phyloP scores from a whole-genome alignment of 2,113 vertebrate genomes.

The Orycteropus afer region DNA sequence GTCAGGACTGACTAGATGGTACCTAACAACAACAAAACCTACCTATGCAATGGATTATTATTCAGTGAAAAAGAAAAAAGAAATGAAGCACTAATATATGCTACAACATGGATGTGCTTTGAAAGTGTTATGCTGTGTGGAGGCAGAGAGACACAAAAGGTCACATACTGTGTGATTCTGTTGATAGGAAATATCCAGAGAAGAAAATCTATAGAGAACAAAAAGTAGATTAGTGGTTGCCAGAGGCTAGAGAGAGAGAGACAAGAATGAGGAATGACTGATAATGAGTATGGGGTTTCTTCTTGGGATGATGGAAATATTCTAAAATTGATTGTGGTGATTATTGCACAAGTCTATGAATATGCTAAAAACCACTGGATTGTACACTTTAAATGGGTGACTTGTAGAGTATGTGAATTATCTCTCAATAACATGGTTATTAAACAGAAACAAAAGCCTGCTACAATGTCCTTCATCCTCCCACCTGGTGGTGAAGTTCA shows the following conservation, averaged over 20 bases:
- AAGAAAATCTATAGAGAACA: neutral
- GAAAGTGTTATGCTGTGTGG: neutral
- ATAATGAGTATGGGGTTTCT: neutral
- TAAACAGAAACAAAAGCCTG: neutral
- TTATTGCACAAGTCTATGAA: neutral
- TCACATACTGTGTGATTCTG: neutral
- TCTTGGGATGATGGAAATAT: neutral
- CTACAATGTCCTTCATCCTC: too few relatives aligned
- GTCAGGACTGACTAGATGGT: neutral
- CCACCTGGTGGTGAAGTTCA: rapidly evolving
- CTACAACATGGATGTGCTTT: neutral
- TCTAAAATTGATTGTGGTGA: neutral
- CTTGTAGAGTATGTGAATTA: neutral
- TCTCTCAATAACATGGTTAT: neutral
- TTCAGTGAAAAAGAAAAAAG: neutral
- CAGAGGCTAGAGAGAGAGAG: neutral
- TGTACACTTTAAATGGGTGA: neutral
- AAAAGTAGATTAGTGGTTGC: neutral
- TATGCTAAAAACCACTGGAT: neutral
- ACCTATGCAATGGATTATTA: neutral
- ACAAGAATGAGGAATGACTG: neutral
- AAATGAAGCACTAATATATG: neutral
- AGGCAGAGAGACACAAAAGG: neutral
- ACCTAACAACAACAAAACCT: neutral
- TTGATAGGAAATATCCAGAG: neutral